Evolutionary conservation across 1,140 invertebrate genomes (phyloP).

Genomic region (Cherax quadricarinatus): DNA sequence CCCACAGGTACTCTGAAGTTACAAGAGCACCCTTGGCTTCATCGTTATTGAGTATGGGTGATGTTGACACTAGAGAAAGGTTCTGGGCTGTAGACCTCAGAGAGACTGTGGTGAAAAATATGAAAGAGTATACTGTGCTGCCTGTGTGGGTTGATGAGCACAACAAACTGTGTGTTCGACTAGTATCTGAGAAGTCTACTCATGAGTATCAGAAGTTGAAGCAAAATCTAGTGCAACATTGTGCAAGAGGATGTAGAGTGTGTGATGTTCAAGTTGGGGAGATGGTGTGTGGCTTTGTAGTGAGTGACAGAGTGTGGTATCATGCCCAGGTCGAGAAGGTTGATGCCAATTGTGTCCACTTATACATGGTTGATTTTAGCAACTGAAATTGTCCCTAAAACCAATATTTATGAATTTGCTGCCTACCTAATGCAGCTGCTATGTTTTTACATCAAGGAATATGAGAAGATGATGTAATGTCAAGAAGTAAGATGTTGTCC

Average conservation of each 20-base stretch:
- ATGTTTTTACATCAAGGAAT: neutral
- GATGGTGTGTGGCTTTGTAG: neutral
- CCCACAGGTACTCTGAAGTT: too few species aligned
- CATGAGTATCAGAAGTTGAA: too few species aligned
- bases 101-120: too few species aligned
- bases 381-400: neutral
- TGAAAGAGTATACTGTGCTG: too few species aligned
- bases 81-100: too few species aligned
- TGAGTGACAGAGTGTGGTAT: neutral
- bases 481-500: neutral
- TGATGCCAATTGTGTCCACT: neutral
- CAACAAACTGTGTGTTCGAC: too few species aligned
- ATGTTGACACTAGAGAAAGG: too few species aligned
- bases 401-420: neutral
- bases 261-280: neutral
- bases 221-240: too few species aligned
- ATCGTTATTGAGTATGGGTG: too few species aligned
- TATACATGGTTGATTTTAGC: neutral
- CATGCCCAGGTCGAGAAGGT: neutral
- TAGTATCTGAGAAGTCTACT: too few species aligned
- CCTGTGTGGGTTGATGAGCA: too few species aligned
- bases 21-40: too few species aligned
- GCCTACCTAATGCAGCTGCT: neutral
- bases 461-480: neutral
- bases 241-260: neutral